Percentiles rank a stretch among this genome's conserved stretches.
These are phyloP conservation scores for Microchirus variegatus DNA, from an alignment of 2,797 vertebrate species.

Conservation along the genomic window DNA sequence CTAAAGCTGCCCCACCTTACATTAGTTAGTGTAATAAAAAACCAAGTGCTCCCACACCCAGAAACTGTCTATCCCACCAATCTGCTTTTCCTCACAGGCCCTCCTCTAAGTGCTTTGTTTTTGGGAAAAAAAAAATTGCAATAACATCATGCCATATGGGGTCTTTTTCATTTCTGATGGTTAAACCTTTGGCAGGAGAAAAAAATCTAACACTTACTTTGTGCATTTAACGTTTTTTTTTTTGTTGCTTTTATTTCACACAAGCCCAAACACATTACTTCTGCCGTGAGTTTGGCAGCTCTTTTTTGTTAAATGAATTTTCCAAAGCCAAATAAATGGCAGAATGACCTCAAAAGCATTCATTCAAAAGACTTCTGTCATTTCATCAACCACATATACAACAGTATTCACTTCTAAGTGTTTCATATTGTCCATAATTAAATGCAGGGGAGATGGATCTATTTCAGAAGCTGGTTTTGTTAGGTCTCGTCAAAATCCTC, in stretches of 20 bases:
- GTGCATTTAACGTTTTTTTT: constrained; percentile 32
- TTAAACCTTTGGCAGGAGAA: constrained; percentile 48
- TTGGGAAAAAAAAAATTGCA: constrained; percentile 30
- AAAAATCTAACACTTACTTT: constrained; percentile 49
- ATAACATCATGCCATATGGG: constrained; percentile 32
- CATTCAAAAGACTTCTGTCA: no score
- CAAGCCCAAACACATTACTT: constrained; percentile 36
- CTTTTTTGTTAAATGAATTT: constrained; percentile 17
- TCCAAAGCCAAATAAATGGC: constrained; percentile 31
- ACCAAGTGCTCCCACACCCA: constrained; percentile 36
- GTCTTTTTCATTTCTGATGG: constrained; percentile 43
- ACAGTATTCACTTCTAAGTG: not conserved
- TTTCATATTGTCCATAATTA: no score
- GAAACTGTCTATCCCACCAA: constrained; percentile 26
- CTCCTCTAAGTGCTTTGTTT: constrained; percentile 34
- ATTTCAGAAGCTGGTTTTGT: no score
- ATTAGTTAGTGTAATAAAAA: constrained; percentile 49
- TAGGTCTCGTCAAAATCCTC: no score
- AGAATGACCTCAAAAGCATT: not conserved
- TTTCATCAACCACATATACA: not conserved
- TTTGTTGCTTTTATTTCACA: constrained; percentile 27
- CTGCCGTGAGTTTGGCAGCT: constrained; percentile 41
- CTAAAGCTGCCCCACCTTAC: constrained; percentile 42
- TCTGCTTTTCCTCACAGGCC: constrained; percentile 29
- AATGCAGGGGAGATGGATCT: no score